Base-by-base conservation (phyloP, 2,888 invertebrate genomes). In the Catocala nupta region DNA sequence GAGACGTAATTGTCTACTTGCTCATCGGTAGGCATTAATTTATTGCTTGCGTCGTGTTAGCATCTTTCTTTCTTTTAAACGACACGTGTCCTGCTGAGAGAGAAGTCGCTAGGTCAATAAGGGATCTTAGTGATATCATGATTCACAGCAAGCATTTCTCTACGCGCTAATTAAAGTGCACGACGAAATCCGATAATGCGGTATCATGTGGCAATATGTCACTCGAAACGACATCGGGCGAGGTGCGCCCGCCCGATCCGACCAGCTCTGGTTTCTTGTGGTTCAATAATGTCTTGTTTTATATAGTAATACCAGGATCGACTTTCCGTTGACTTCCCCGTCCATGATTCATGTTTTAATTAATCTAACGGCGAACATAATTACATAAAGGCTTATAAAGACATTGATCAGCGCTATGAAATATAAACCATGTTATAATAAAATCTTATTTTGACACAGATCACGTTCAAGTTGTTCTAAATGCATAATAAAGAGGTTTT, bases 141-240 rank as follows among this genome's bases (percentile, higher is more conserved):
- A 63, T 16, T 34, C 63, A 75, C 48, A 58, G 45, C 51, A 66
- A 70, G 77, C 79, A 85, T 85, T 86, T 87, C 86, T 87, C 84
- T 81, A 85, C 80, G 89, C 87, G 83, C 87, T 86, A 88, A 89
- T 90, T 91, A 87, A 81, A 86, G 83, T 82, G 82, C 85, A 84
- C 80, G 73, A 77, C 81, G 89, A 86, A 88, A 91, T 84, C 81
- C 73, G 88, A 92, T 89, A 88, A 81, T 73, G 73, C 67, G 69
- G 87, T 91, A 83, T 92, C 89, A 79, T 81, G 83, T 90, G 74
- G 86, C 87, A 83, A 86, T 89, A 87, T 89, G 90, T 87, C 89
- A 90, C 85, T 84, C 71, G 88, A 89, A 85, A 84, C 88, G 83
- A 80, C 80, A 78, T 81, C 77, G 80, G 78, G 68, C 76, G 70